These are phyloP conservation scores for Tragulus kanchil DNA, from an alignment of 2,113 vertebrate species.

Conservation along the genomic window DNA sequence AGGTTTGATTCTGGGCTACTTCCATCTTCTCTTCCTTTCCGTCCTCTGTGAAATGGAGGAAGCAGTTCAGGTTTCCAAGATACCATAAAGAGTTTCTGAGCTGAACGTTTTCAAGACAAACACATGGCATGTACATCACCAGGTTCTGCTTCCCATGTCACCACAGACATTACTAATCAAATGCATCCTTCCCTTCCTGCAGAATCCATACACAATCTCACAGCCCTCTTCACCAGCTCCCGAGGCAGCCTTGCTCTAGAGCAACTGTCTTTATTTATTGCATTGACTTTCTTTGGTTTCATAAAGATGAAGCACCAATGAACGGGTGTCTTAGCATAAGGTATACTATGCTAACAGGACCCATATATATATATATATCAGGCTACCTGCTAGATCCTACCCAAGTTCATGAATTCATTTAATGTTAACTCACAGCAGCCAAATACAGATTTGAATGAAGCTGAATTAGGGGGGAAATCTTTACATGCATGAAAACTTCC, in stretches of 20 bases:
- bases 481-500: not conserved
- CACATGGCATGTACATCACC: not conserved
- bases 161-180: not conserved
- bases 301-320: not conserved
- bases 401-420: not conserved
- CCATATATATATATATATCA: not conserved
- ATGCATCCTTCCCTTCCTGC: not conserved
- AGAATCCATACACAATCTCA: not conserved
- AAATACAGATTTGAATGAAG: slow-evolving; percentile 7
- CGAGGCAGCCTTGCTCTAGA: not conserved
- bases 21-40: not conserved
- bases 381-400: not conserved
- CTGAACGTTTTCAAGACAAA: slow-evolving; percentile 20
- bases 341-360: not conserved
- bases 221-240: not conserved
- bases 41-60: not conserved
- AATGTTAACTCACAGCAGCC: slow-evolving; percentile 2
- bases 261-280: not conserved
- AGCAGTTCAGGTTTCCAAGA: not conserved
- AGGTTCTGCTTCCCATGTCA: not conserved
- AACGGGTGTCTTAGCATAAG: not conserved
- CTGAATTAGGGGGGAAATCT: not conserved
- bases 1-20: not conserved
- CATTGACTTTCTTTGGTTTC: not conserved
- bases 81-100: not conserved